Conservation (phyloP, 2,113 vertebrate species). For the Lamprologus lemairii region DNA sequence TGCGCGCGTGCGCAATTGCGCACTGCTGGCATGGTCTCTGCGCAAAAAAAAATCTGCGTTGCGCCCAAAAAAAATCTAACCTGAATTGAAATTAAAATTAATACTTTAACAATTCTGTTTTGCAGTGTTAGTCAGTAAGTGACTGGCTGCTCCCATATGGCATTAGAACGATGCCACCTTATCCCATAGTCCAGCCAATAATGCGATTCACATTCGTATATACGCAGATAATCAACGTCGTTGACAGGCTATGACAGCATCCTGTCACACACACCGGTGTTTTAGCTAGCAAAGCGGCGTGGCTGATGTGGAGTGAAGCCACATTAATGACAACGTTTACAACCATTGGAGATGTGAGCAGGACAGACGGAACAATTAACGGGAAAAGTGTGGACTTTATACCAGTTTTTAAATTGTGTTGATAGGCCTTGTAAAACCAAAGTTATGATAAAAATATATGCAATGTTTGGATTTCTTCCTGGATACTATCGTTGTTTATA, state of each 20-base stretch:
- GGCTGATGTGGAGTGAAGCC: background rate
- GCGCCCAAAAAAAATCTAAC: background rate
- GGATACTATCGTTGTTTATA: no score
- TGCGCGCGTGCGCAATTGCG: background rate
- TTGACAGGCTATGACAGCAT: background rate
- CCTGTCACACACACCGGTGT: background rate
- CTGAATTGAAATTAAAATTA: background rate
- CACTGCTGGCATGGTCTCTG: background rate
- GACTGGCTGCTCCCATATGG: background rate
- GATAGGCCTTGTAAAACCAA: no score
- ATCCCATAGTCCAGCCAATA: background rate
- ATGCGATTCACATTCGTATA: background rate
- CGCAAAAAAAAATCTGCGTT: background rate
- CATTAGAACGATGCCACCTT: background rate
- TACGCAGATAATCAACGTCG: background rate
- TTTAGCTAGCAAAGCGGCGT: background rate
- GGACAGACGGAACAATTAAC: background rate
- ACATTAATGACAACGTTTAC: background rate
- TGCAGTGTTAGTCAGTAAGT: background rate
- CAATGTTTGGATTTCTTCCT: no score
- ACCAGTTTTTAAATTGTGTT: background rate
- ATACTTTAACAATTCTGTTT: background rate
- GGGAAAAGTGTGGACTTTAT: background rate
- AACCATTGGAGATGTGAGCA: background rate
- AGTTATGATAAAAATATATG: no score